Conservation (phyloP, 2,797 vertebrate species). For the Clarias laeviceps region DNA sequence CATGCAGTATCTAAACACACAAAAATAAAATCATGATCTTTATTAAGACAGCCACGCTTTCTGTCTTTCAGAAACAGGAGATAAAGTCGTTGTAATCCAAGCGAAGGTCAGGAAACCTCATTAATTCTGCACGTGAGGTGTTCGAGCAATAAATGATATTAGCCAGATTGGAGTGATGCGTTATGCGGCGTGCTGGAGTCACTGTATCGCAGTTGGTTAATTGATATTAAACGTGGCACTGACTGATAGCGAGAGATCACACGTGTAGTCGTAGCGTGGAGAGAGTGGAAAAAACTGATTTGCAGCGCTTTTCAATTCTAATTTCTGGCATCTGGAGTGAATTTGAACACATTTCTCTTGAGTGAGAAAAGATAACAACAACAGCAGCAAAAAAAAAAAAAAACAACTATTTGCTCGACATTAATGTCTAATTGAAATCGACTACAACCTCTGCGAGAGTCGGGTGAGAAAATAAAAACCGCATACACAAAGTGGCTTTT, state of each 20-base stretch:
- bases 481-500: neutral
- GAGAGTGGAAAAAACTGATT: neutral
- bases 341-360: neutral
- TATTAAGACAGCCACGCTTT: conserved; percentile 62
- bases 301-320: neutral
- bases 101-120: conserved; percentile 46
- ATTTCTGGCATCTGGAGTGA: neutral
- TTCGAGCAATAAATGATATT: conserved; percentile 27
- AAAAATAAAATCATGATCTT: conserved; percentile 51
- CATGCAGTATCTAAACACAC: neutral
- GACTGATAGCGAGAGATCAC: neutral
- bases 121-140: conserved; percentile 37
- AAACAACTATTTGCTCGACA: no score
- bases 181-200: neutral
- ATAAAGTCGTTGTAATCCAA: conserved; percentile 61
- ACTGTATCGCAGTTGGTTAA: neutral
- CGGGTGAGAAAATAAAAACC: neutral
- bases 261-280: neutral
- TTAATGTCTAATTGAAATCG: no score
- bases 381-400: no score
- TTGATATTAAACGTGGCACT: neutral
- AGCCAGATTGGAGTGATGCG: conserved; percentile 8
- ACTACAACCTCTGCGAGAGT: neutral
- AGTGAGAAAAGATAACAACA: neutral
- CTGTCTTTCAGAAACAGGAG: conserved; percentile 55